Conservation (phyloP, 2,113 vertebrate species). For the Gobius niger region DNA sequence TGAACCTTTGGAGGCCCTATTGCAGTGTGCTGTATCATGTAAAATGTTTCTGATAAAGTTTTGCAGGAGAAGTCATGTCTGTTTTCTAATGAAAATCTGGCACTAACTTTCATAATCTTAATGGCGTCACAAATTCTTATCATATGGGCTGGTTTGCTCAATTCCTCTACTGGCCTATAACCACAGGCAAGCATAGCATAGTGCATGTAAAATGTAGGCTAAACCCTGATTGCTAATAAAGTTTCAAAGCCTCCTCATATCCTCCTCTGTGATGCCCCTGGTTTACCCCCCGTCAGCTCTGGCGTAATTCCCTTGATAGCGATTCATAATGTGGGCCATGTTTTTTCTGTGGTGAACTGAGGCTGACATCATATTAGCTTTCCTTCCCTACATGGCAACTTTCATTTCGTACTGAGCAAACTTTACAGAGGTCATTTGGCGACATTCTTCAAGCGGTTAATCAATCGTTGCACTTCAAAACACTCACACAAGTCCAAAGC, state of each 20-base stretch:
- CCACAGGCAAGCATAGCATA: background rate
- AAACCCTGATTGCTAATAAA: background rate
- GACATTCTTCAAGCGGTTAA: too few relatives aligned
- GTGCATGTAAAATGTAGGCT: background rate
- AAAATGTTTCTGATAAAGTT: too few relatives aligned
- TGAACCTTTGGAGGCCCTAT: background rate
- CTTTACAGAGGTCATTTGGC: too few relatives aligned
- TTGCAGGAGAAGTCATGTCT: background rate
- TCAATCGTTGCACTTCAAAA: too few relatives aligned
- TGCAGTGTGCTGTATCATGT: too few relatives aligned
- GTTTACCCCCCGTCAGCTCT: background rate
- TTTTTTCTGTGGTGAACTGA: background rate
- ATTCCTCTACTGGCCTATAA: too few relatives aligned
- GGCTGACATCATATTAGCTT: constrained; percentile 4
- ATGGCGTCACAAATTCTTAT: too few relatives aligned
- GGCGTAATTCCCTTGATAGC: background rate
- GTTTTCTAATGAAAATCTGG: background rate
- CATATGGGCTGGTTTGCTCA: too few relatives aligned
- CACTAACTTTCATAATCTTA: background rate
- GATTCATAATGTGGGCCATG: constrained; percentile 1
- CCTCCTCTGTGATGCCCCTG: background rate
- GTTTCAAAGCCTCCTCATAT: background rate
- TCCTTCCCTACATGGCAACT: background rate
- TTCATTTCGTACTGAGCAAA: background rate
- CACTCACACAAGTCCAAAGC: too few relatives aligned